A percentile compares a stretch with the other conserved stretches of the same genome.
These are phyloP conservation scores for Sphaerodactylus townsendi DNA, from an alignment of 2,113 vertebrate genomes.

Conservation along the genomic window DNA sequence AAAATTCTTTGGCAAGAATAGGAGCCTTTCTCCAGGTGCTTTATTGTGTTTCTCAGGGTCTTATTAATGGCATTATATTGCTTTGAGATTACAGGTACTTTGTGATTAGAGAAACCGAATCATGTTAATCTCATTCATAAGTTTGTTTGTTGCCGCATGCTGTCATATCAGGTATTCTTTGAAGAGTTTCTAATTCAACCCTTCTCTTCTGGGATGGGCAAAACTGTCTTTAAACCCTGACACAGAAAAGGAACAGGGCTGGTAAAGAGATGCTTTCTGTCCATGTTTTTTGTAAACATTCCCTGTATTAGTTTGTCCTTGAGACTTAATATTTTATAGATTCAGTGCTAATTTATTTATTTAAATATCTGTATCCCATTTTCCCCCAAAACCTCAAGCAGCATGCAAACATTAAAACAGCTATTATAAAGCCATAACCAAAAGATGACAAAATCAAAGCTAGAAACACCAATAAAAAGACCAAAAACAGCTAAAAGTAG, in stretches of 20 bases:
- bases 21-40: constrained; percentile 63
- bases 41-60: constrained; percentile 49
- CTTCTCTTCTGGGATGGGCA: constrained; percentile 49
- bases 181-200: constrained; percentile 11
- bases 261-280: neutral
- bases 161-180: constrained; percentile 49
- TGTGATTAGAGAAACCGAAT: constrained; percentile 61
- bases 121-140: constrained; percentile 62
- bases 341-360: neutral
- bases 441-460: no score
- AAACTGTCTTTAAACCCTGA: neutral
- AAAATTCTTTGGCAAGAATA: constrained; percentile 40
- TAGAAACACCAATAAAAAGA: no score
- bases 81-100: constrained; percentile 58
- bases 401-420: no score
- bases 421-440: no score
- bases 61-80: constrained; percentile 62
- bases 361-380: no score
- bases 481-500: no score
- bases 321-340: neutral
- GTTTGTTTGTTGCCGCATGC: constrained; percentile 48
- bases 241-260: constrained; percentile 11
- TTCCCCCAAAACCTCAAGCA: no score
- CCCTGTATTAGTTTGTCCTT: neutral
- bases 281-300: neutral